Evolutionary conservation across 2,888 invertebrate genomes (phyloP).

Genomic region (Apamea anceps): DNA sequence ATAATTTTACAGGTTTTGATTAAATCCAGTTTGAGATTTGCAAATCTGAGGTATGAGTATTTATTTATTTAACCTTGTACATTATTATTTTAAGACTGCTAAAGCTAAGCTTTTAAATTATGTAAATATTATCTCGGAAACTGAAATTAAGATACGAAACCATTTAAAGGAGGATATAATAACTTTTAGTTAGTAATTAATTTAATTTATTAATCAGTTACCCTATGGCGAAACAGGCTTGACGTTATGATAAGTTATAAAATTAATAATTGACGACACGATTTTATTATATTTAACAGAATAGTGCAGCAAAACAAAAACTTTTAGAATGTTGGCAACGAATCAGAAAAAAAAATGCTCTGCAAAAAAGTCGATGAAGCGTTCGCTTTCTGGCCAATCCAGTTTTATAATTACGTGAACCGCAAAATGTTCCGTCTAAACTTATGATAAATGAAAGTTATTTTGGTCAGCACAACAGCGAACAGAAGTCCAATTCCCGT

Average conservation of each 20-base stretch:
- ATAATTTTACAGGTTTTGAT: slow-evolving; percentile 15
- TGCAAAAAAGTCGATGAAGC: not conserved
- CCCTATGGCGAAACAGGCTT: not conserved
- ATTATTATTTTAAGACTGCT: too few relatives aligned
- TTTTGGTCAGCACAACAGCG: not conserved
- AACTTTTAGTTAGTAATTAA: not conserved
- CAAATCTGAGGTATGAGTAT: not conserved
- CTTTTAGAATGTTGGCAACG: not conserved
- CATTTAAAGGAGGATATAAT: not conserved
- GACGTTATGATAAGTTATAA: too few relatives aligned
- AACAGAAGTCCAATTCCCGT: too few relatives aligned
- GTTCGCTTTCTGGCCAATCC: not conserved
- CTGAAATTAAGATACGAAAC: not conserved
- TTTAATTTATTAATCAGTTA: not conserved
- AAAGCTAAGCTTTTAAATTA: not conserved
- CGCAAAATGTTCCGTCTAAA: not conserved
- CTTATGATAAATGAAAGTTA: not conserved
- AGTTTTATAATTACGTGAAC: not conserved
- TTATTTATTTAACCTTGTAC: not conserved
- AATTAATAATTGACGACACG: not conserved
- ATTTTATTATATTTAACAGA: too few relatives aligned
- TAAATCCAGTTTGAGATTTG: slow-evolving; percentile 1
- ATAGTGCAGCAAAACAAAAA: not conserved
- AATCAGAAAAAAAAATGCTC: not conserved
- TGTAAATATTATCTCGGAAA: not conserved